Conservation (phyloP, 1,140 invertebrate genomes). For the Brachionus paranguensis region DNA sequence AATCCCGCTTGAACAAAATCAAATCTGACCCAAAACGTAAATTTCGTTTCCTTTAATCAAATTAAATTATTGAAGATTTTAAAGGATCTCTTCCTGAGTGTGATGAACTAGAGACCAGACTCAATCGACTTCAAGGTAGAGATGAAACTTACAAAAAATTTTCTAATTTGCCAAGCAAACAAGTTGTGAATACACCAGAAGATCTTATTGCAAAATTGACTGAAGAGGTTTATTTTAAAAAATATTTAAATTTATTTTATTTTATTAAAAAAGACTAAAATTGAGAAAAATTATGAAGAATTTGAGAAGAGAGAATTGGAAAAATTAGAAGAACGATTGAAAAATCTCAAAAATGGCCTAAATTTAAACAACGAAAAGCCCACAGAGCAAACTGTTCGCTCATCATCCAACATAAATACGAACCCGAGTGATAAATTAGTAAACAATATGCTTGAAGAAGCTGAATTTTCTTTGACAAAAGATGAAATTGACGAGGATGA, state of each 20-base stretch:
- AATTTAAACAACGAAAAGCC: neutral
- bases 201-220: constrained; percentile 8
- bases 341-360: neutral
- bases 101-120: neutral
- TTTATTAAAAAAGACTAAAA: neutral
- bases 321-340: neutral
- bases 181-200: neutral
- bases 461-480: neutral
- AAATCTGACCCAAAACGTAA: neutral
- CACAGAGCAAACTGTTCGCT: neutral
- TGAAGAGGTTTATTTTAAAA: neutral
- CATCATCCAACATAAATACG: neutral
- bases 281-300: constrained; percentile 25
- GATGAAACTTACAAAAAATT: neutral
- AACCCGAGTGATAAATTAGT: neutral
- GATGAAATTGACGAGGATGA: neutral
- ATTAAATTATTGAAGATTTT: neutral
- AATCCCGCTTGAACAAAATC: neutral
- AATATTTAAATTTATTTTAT: neutral
- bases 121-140: neutral
- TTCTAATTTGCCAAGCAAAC: constrained; percentile 21
- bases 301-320: constrained; percentile 21
- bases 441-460: neutral
- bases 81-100: neutral
- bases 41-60: neutral